Conservation (phyloP, 2,888 invertebrate genomes). For the Parnassius mnemosyne region DNA sequence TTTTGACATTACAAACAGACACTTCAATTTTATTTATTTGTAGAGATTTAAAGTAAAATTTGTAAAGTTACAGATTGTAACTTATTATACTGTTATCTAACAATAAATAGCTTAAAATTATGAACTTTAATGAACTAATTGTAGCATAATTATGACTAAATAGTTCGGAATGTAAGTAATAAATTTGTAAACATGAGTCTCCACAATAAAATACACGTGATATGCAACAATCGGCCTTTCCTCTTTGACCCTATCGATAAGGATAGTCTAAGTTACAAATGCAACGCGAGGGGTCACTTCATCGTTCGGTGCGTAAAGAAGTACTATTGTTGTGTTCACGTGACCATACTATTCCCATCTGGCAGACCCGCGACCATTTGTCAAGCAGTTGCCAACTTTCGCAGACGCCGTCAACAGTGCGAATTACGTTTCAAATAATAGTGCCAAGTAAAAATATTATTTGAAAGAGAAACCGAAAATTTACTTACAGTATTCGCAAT, state of each 20-base stretch:
- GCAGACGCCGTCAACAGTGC: constrained; percentile 37
- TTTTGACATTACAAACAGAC: no score
- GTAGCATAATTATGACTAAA: not conserved
- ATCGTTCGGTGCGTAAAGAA: constrained; percentile 34
- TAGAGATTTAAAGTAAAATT: no score
- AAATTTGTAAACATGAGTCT: not conserved
- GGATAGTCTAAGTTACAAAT: constrained; percentile 7
- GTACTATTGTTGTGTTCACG: constrained; percentile 54
- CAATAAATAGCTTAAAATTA: no score
- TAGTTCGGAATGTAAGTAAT: not conserved
- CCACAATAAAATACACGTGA: not conserved
- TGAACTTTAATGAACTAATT: no score
- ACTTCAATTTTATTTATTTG: no score
- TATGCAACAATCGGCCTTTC: constrained; percentile 9
- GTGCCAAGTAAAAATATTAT: constrained; percentile 33
- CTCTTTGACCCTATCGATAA: constrained; percentile 22
- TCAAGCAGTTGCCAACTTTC: constrained; percentile 59
- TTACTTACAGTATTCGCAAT: constrained; percentile 22
- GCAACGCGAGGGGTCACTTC: constrained; percentile 30
- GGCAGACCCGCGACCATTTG: constrained; percentile 42
- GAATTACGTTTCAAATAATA: constrained; percentile 29
- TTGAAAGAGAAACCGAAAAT: constrained; percentile 26
- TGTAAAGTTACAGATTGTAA: no score
- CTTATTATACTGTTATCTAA: no score
- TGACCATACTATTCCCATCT: constrained; percentile 49